Base-by-base conservation (phyloP, 2,797 vertebrate species). In the Muscicapa comitata region DNA sequence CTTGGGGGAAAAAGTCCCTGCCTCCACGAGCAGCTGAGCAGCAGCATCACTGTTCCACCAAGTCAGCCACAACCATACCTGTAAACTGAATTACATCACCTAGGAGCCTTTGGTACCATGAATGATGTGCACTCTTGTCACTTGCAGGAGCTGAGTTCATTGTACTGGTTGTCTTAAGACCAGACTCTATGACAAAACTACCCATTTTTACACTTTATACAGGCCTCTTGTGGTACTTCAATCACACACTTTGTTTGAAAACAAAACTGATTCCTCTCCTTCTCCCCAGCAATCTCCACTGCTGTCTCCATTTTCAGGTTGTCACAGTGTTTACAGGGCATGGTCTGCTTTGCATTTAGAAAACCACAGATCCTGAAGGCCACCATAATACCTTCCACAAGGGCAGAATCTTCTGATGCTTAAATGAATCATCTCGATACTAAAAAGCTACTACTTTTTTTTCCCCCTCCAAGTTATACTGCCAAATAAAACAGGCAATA, bases 11-110 rank as follows among this genome's bases (percentile, higher is more conserved):
- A 33, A 6, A 59, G 62, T 9, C 31, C 19, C 33, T 43, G 24
- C 9, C 11, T 53, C 29, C 3, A 2, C 0, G 0, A 77, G n/a
- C 4, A 55, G 18, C 1, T 83, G n/a, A 59, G 40, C 15, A 29
- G 31, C 4, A 4, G 23, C 70, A 65, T 11, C 9, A 3, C 18
- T 40, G 61, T 10, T 40, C 31, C 63, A 86, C 25, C 18, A 31
- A 38, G 12, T 14, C 37, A 68, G 77, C 4, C 2, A 5, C 45
- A 48, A 40, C 2, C 17, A 4, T 1, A 28, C 3, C 48, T 6
- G 1, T 5, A 42, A 9, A 47, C 6, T 5, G 43, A 26, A 47
- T 29, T 10, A 10, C 1, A 2, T 4, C 37, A 43, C n/a, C 33
- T 48, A 62, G 40, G 55, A 73, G 26, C 63, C 37, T 26, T 58